Evolutionary conservation across 2,888 invertebrate species (phyloP), one percentile per base, ranked within the genome.

Genomic region (Sarcophaga rosellei): DNA sequence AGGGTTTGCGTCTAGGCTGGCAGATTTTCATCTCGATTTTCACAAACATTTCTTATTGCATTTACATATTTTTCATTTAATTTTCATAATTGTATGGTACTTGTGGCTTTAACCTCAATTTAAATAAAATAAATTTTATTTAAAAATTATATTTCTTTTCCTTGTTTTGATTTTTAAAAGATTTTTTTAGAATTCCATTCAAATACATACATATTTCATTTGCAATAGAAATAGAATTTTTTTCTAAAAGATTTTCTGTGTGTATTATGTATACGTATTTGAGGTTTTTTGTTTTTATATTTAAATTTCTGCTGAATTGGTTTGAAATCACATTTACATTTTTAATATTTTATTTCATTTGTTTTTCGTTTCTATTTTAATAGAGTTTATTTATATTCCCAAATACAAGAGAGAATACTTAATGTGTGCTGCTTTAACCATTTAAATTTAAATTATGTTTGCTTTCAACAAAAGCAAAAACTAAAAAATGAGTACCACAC

Each of bases 381-480:
- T 35, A 35, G 35, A 35, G 35, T 35, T 35, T 35, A 35, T 35
- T 35, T 35, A 35, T 44, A 35, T 66, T 6, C n/a, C 11, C 17
- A 61, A 61, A 61, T 21, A 61, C 61, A 61, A 21, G 0, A 61
- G 61, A 35, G 35, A 35, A 53, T 53, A 4, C 53, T 53, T 53
- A 53, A 53, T 53, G 20, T 44, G 35, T 10, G 35, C 35, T 35
- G 35, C 35, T 35, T 35, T 35, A 35, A 35, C 80, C 17, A 63
- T 80, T 73, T 80, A 74, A 83, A 83, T 74, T 83, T 77, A 69
- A 86, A 83, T 80, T 68, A 80, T 74, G 35, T 79, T 84, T 74
- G 47, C 63, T 65, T 81, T 25, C 70, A 17, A 25, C 17, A 35
- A 74, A 73, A 45, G 17, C 20, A 45, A 47, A 59, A 12, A 20